phyloP scores from a whole-genome alignment of 2,797 vertebrate genomes.

The Lithobates pipiens region DNA sequence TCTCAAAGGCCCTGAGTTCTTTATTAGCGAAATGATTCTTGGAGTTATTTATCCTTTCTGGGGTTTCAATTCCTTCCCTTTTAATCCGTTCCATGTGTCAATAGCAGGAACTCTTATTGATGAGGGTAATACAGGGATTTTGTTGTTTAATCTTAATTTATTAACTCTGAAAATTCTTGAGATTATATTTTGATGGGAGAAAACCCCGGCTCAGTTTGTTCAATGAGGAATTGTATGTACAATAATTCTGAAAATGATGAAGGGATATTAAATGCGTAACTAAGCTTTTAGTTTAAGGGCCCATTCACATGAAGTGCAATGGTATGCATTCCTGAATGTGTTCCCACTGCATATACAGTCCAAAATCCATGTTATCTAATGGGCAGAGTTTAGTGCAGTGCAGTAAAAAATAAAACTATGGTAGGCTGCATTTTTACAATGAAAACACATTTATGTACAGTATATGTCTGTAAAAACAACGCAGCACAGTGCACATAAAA shows the following conservation, averaged over 20 bases:
- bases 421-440: no score
- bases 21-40: constrained; percentile 61
- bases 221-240: not conserved
- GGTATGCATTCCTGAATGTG: no score
- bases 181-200: not conserved
- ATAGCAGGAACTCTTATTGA: constrained; percentile 58
- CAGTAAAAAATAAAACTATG: no score
- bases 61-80: constrained; percentile 55
- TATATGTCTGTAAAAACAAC: no score
- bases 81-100: constrained; percentile 60
- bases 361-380: no score
- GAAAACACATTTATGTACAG: no score
- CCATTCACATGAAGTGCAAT: no score
- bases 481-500: no score
- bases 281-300: no score
- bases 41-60: constrained; percentile 60
- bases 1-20: constrained; percentile 51
- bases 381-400: no score
- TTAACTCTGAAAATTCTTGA: constrained; percentile 40
- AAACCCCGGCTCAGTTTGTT: not conserved
- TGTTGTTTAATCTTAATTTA: constrained; percentile 55
- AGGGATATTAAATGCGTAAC: not conserved
- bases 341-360: no score
- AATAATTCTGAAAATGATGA: not conserved
- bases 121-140: constrained; percentile 56